A percentile compares a stretch with the other conserved stretches of the same genome.
These are phyloP conservation scores for Sebastes iracundus DNA, from an alignment of 2,797 vertebrate genomes.

Conservation along the genomic window DNA sequence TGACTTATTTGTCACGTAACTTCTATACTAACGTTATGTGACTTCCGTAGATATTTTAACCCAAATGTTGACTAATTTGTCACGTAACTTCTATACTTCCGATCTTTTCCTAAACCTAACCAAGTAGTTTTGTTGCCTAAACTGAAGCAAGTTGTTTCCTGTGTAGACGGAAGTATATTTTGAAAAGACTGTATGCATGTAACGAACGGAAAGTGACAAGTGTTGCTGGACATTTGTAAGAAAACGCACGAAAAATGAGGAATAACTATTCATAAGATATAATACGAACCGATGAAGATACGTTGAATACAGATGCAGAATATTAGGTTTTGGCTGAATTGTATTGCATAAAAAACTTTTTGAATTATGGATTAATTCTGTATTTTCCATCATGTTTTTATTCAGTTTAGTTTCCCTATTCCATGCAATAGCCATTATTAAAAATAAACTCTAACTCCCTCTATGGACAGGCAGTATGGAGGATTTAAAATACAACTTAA, in stretches of 20 bases:
- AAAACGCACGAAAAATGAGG: not conserved
- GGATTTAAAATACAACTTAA: not conserved
- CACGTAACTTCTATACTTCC: no score
- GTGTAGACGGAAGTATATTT: not conserved
- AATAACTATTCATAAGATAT: not conserved
- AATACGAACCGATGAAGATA: not conserved
- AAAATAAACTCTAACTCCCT: not conserved
- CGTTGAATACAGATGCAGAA: not conserved
- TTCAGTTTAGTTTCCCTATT: not conserved
- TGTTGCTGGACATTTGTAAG: no score
- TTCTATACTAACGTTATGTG: no score
- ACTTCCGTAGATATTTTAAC: no score
- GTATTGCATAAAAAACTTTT: not conserved
- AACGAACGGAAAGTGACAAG: not conserved
- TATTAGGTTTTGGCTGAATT: not conserved
- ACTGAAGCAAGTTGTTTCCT: not conserved
- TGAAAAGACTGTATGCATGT: not conserved
- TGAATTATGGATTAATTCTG: not conserved
- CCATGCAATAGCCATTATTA: not conserved
- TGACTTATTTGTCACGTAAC: no score
- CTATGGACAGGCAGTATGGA: not conserved
- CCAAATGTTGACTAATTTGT: no score
- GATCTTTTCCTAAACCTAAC: not conserved
- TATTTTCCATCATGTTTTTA: not conserved
- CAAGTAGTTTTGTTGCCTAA: not conserved